A percentile compares a stretch with the other conserved stretches of the same genome.
phyloP scores from a whole-genome alignment of 2,888 invertebrate genomes.

The Ceraclea dissimilis region DNA sequence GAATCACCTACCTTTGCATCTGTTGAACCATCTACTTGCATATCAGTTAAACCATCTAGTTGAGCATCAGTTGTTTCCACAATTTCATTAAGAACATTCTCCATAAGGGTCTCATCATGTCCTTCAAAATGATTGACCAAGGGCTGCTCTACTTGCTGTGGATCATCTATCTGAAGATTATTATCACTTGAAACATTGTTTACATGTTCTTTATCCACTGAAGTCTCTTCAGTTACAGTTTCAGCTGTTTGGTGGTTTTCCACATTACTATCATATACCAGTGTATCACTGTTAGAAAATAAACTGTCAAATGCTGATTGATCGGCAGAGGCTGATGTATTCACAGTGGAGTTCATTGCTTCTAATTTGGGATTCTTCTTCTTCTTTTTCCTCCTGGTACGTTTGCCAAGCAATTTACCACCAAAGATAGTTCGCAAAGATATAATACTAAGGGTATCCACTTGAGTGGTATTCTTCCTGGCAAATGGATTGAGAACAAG shows the following conservation, averaged over 20 bases:
- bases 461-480: constrained; percentile 23
- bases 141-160: no score
- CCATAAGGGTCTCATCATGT: no score
- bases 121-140: no score
- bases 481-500: constrained; percentile 20
- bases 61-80: not conserved
- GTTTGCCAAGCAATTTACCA: constrained; percentile 32
- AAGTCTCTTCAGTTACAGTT: not conserved
- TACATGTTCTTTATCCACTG: constrained; percentile 3
- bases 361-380: not conserved
- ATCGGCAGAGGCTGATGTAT: no score
- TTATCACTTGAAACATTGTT: not conserved
- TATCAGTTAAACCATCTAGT: no score
- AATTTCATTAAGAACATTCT: not conserved
- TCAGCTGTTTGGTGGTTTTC: not conserved
- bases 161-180: no score
- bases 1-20: not conserved
- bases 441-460: constrained; percentile 31
- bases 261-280: not conserved
- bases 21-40: not conserved
- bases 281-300: no score
- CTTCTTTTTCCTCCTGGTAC: constrained; percentile 5
- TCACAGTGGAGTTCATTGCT: not conserved
- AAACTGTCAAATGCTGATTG: no score
- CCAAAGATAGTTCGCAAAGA: constrained; percentile 37